Percentiles rank a stretch among this genome's conserved stretches.
Conservation (phyloP, 2,797 vertebrate species). For the Pseudotriccus pelzelni region DNA sequence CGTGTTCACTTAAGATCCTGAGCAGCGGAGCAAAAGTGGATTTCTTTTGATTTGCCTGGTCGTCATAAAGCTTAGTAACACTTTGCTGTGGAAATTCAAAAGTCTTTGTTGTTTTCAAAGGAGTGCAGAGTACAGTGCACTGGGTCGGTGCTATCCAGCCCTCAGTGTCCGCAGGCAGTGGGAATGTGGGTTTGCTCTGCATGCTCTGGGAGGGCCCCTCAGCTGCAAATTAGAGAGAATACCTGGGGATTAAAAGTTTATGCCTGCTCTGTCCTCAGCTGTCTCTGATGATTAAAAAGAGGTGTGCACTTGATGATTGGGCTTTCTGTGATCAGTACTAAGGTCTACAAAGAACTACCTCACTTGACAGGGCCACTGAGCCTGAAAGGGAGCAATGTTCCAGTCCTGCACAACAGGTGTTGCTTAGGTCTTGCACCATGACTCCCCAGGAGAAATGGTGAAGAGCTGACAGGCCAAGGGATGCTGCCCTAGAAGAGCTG, state of each 20-base stretch:
- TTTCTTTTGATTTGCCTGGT: constrained; percentile 16
- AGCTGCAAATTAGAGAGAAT: not conserved
- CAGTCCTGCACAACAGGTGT: accelerated
- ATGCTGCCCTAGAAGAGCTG: not conserved
- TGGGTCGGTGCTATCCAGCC: not conserved
- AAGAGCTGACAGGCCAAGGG: not conserved
- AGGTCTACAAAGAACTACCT: not conserved
- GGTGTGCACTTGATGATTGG: not conserved
- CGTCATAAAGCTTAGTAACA: not conserved
- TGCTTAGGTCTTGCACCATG: not conserved
- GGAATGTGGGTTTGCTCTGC: not conserved
- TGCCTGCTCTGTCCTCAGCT: not conserved
- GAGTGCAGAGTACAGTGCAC: not conserved
- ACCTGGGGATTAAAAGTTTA: not conserved
- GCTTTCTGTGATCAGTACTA: not conserved
- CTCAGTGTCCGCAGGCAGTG: not conserved
- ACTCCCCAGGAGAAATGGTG: not conserved
- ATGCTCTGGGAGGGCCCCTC: not conserved
- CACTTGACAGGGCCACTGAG: not conserved
- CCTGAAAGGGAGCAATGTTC: not conserved
- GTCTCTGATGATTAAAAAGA: not conserved
- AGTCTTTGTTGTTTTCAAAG: constrained; percentile 3
- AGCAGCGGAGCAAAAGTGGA: not conserved
- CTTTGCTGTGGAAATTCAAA: not conserved
- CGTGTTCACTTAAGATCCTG: not conserved